These are phyloP conservation scores for Gopherus evgoodei DNA, from an alignment of 2,113 vertebrate genomes.

Conservation along the genomic window DNA sequence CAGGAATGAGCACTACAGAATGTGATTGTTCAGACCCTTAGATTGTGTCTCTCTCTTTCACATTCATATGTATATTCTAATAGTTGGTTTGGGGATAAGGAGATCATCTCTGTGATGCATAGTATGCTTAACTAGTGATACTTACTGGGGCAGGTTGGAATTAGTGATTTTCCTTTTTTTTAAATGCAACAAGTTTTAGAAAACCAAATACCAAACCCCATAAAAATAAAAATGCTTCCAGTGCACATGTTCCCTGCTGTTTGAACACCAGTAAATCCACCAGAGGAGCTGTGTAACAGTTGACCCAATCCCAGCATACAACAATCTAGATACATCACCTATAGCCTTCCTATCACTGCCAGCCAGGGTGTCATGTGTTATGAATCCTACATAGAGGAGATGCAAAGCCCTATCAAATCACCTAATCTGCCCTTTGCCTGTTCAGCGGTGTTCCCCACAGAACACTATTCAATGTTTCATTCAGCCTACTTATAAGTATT, in stretches of 20 bases:
- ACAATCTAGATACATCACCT: neutral
- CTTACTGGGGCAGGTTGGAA: neutral
- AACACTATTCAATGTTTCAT: neutral
- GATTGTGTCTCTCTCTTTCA: neutral
- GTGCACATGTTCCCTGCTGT: neutral
- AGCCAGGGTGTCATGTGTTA: neutral
- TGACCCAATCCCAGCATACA: neutral
- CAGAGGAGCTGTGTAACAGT: neutral
- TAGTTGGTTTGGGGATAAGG: neutral
- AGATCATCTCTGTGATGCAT: neutral
- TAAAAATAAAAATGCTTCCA: neutral
- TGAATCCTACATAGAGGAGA: rapidly evolving
- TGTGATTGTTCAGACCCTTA: neutral
- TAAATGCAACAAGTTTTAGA: neutral
- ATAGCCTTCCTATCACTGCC: neutral
- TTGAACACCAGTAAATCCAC: neutral
- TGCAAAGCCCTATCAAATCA: neutral
- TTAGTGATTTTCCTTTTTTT: neutral
- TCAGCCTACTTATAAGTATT: rapidly evolving
- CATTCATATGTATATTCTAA: neutral
- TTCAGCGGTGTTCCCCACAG: neutral
- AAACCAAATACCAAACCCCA: neutral
- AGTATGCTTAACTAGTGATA: neutral
- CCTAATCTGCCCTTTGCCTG: neutral
- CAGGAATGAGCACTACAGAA: neutral